Base-by-base conservation (phyloP, 1,140 invertebrate genomes). In the Sarcophaga bullata region DNA sequence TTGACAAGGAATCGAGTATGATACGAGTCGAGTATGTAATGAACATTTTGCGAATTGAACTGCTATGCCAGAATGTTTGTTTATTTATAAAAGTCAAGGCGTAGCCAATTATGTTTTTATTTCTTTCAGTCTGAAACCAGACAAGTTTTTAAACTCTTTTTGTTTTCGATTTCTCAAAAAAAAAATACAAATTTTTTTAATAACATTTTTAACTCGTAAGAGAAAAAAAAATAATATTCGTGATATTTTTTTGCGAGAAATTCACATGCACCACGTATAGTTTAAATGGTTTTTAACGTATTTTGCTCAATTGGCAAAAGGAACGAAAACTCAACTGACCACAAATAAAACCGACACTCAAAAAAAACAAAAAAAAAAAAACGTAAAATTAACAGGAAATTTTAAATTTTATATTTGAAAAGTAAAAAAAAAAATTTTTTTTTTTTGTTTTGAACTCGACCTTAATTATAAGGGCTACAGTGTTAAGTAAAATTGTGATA, bases 11-110 rank as follows among this genome's bases (percentile, higher is more conserved):
- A 37, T 37, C 4, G 25, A 1, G 1, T 37, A 2, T 37, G 54
- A 52, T 52, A 13, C 50, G n/a, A 7, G 25, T 37, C 25, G 1
- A n/a, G 25, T 37, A 37, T 37, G 25, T 37, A 37, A 37, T 37
- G 25, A 37, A 37, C 25, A 37, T 37, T 37, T 37, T 37, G 25
- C 25, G 25, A 7, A 68, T 68, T 8, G 62, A 68, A n/a, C 62
- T 68, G 17, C 10, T n/a, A 4, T 13, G n/a, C 7, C 62, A 25
- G 19, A 68, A 19, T 68, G 17, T 68, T 68, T 68, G 62, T 68
- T 68, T 68, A 68, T 68, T 62, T 62, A 62, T 15, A 62, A 62
- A 62, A 62, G 54, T 68, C 62, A 68, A 68, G 62, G 62, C 62
- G 62, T 68, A 68, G 19, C 62, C 62, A 68, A 68, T 68, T 25